phyloP scores from a whole-genome alignment of 2,797 vertebrate genomes.

The Sebastes taczanowskii region DNA sequence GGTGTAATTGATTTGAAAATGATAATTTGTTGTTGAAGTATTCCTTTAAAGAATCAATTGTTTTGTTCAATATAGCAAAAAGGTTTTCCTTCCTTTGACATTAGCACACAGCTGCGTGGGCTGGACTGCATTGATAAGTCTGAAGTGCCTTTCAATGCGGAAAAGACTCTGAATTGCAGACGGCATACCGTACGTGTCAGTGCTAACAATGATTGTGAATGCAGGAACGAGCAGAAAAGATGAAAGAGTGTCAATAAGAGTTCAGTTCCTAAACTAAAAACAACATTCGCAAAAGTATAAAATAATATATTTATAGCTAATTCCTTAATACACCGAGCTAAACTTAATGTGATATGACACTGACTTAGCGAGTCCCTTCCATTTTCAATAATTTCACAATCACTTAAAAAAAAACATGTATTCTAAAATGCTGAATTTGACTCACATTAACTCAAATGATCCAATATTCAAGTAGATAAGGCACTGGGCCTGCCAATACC shows the following conservation, averaged over 20 bases:
- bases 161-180: not conserved
- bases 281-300: not conserved
- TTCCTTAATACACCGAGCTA: not conserved
- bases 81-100: not conserved
- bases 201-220: slow-evolving; percentile 1
- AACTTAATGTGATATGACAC: not conserved
- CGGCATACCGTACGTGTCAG: not conserved
- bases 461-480: slow-evolving; percentile 70
- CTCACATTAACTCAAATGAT: slow-evolving; percentile 13
- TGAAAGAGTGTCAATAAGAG: not conserved
- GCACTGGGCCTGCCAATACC: slow-evolving; percentile 70
- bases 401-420: not conserved
- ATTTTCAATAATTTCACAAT: slow-evolving; percentile 10
- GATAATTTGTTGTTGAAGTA: not conserved
- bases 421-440: slow-evolving; percentile 3
- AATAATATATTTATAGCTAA: not conserved
- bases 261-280: not conserved
- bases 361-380: not conserved
- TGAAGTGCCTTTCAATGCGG: slow-evolving; percentile 1
- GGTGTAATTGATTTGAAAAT: not conserved
- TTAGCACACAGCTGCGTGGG: not conserved
- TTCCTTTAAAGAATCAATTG: not conserved
- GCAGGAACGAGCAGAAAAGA: not conserved
- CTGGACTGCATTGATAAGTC: not conserved
- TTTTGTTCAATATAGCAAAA: not conserved